Base-by-base conservation (phyloP, 2,888 invertebrate species). In the Caenorhabditis sp. region DNA sequence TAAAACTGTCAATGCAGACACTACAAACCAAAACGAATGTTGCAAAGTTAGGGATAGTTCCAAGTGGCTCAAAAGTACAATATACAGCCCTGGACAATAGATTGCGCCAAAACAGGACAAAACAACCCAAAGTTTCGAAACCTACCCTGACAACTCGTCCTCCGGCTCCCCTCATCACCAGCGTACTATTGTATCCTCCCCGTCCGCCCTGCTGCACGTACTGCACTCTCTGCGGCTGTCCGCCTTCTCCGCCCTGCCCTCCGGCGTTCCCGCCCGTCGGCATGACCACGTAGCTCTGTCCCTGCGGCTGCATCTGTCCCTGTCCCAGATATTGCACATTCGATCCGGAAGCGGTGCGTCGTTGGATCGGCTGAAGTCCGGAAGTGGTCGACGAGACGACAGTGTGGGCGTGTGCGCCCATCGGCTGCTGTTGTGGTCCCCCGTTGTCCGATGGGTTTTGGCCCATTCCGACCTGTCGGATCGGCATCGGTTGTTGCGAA, bases 261-360 rank as follows among this genome's bases (percentile, higher is more conserved):
- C n/a, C n/a, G n/a, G n/a, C n/a, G n/a, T n/a, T n/a, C n/a, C n/a
- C n/a, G n/a, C n/a, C n/a, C n/a, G n/a, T 30, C 13, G 48, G 61
- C 4, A 71, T 55, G 8, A 71, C 53, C 5, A 71, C 26, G 30
- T 55, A 71, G 32, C 48, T 71, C 30, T 55, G 62, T 20, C 56
- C 63, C 20, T 61, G 52, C 2, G 52, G 62, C 15, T 20, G 27
- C 17, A 45, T 11, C 1, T n/a, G 11, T 24, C 35, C 39, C 30
- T 65, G 65, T 22, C 55, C 55, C 7, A 71, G 20, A 22, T 20
- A 71, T 15, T 62, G 71, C 17, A 63, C 63, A 26, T 63, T 63
- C 24, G 63, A 45, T 2, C 53, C 63, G 0, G 53, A 45, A 1
- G 53, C 63, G 15, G 63, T 30, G 11, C 71, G 35, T 41, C 63